Evolutionary conservation across 2,888 invertebrate species (phyloP), one percentile per base, ranked within the genome.

Genomic region (Rhogogaster chlorosoma): DNA sequence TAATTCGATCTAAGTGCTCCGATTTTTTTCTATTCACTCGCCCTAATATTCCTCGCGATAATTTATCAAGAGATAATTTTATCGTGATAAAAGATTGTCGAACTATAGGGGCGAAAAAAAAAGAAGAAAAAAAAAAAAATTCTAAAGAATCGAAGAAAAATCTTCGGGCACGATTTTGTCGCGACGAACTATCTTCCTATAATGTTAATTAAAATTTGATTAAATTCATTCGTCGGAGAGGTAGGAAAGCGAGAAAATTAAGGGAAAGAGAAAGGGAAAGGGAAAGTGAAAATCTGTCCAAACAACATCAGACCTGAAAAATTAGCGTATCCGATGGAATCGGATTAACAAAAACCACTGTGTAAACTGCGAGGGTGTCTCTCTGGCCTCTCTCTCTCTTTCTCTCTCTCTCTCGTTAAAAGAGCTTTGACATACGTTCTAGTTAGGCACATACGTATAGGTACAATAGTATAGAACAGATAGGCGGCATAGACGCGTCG

Each of bases 341-440:
- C 70, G 70, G 32, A 70, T 70, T 70, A 32, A 15, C 70, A 70
- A 70, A 70, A 70, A 70, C 36, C 32, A 18, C 32, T 67, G 67
- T 67, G 67, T 32, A 67, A 67, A 67, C 32, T 32, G 67, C 18
- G 32, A 12, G 67, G 18, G 67, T 29, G 18, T 67, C 32, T 12
- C 29, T 32, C 18, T 2, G 53, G 53, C 7, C 53, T 53, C 53
- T 53, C n/a, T 49, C 18, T 49, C 26, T 32, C 32, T 67, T 7
- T 67, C 15, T 67, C 6, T 32, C 18, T 32, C 67, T 32, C 12
- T 67, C 67, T 67, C 12, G 67, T 67, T 67, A 32, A 32, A 67
- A 67, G 67, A 61, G 61, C 61, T 22, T 29, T 29, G 61, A 29
- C 26, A 22, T 29, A 29, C 61, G 22, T 26, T 67, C 64, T 26